phyloP scores from a whole-genome alignment of 1,140 invertebrate genomes.

The Papilio polytes region DNA sequence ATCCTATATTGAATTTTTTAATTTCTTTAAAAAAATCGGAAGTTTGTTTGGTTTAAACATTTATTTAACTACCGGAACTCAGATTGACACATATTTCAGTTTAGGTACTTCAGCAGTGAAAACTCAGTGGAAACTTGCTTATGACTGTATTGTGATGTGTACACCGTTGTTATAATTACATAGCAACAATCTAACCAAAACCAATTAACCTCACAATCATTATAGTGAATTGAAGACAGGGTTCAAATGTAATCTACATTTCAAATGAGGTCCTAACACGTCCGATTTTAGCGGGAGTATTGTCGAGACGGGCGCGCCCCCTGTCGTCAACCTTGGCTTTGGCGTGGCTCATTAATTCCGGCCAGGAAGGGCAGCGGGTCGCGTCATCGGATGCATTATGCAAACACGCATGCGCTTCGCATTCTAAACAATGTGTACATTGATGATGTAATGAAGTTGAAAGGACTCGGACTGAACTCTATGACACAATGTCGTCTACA shows the following conservation, averaged over 20 bases:
- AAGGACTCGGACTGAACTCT: background rate
- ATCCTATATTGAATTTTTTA: background rate
- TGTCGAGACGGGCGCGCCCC: constrained; percentile 22
- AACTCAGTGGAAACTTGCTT: background rate
- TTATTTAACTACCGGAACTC: too few relatives aligned
- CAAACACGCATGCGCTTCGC: constrained; percentile 63
- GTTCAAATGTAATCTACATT: constrained; percentile 19
- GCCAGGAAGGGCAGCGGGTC: constrained; percentile 75
- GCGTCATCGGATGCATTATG: constrained; percentile 71
- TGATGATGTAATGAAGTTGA: constrained; percentile 15
- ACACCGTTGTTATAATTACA: constrained; percentile 9
- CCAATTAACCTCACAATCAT: constrained; percentile 18
- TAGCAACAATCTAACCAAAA: background rate
- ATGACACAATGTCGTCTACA: background rate
- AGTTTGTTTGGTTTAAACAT: too few relatives aligned
- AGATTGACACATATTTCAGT: too few relatives aligned
- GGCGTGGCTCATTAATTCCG: constrained; percentile 67
- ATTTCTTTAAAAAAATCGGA: too few relatives aligned
- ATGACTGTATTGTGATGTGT: background rate
- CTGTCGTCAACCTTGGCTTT: constrained; percentile 37
- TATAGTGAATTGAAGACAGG: constrained; percentile 26
- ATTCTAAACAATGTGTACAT: constrained; percentile 46
- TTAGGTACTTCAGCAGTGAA: background rate
- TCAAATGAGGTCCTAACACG: constrained; percentile 8
- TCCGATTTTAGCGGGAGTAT: constrained; percentile 21